phyloP scores from a whole-genome alignment of 2,113 vertebrate genomes.

The Sapajus apella region DNA sequence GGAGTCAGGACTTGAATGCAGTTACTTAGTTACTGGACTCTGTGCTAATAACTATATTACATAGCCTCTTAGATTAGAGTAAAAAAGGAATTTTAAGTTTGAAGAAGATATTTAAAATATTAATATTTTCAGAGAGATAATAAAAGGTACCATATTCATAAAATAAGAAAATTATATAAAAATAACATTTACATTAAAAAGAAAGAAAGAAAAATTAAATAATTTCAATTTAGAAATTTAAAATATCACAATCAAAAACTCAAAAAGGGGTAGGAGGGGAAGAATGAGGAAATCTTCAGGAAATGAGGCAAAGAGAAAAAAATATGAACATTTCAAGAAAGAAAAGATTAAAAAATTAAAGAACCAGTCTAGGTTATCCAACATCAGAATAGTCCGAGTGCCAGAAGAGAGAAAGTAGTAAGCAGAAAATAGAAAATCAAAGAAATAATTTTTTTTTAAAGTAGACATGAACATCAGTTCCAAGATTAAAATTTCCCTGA shows the following conservation, averaged over 20 bases:
- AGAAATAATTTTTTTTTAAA: not conserved
- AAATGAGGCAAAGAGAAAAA: not conserved
- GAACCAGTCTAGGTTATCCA: not conserved
- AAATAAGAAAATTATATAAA: not conserved
- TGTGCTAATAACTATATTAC: not conserved
- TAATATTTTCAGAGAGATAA: not conserved
- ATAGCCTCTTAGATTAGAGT: not conserved
- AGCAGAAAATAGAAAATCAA: not conserved
- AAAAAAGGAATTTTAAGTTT: not conserved
- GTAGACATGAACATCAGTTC: not conserved
- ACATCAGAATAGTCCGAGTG: not conserved
- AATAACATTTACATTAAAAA: not conserved
- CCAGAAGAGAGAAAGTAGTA: not conserved
- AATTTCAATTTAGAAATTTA: not conserved
- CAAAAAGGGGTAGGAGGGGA: not conserved
- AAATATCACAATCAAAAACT: not conserved
- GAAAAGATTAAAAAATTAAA: not conserved
- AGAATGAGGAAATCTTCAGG: not conserved
- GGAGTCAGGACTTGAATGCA: not conserved
- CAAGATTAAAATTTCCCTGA: not conserved
- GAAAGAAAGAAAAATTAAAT: not conserved
- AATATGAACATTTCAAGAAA: not conserved
- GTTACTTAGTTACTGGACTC: not conserved
- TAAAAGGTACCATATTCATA: not conserved
- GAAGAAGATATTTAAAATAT: conserved; percentile 23